These are phyloP conservation scores for Trissolcus basalis DNA, from an alignment of 1,140 invertebrate species.

Conservation along the genomic window DNA sequence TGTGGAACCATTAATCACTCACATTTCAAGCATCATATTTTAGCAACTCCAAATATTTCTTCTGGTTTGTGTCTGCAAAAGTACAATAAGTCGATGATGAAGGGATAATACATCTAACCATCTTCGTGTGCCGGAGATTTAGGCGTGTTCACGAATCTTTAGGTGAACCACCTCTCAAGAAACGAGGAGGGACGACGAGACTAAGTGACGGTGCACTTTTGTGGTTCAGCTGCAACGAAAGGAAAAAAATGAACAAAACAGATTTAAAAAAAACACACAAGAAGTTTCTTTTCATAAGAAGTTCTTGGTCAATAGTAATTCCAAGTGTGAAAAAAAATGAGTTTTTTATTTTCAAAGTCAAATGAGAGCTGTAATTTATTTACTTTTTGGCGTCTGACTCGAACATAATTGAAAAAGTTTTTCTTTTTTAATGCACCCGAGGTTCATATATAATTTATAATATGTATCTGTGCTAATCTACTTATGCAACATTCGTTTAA, in stretches of 20 bases:
- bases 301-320: too few species aligned
- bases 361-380: too few species aligned
- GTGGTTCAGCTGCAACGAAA: conserved; percentile 14
- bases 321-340: too few species aligned
- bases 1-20: conserved; percentile 27
- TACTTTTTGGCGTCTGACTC: too few species aligned
- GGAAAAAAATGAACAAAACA: conserved; percentile 24
- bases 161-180: conserved; percentile 39
- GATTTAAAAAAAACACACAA: conserved; percentile 4
- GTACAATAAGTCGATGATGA: conserved; percentile 31
- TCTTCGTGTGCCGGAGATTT: conserved; percentile 19
- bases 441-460: too few species aligned
- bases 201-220: conserved; percentile 38
- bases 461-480: too few species aligned
- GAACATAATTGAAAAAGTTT: too few species aligned
- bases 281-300: conserved; percentile 33
- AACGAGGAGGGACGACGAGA: conserved; percentile 1
- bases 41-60: conserved; percentile 30
- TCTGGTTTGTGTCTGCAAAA: conserved; percentile 4
- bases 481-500: too few species aligned
- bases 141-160: conserved; percentile 32
- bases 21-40: conserved; percentile 21
- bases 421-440: too few species aligned
- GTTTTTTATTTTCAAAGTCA: too few species aligned
- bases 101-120: conserved; percentile 41